These are phyloP conservation scores for Amphipyra berbera DNA, from an alignment of 2,888 invertebrate genomes.

Conservation along the genomic window DNA sequence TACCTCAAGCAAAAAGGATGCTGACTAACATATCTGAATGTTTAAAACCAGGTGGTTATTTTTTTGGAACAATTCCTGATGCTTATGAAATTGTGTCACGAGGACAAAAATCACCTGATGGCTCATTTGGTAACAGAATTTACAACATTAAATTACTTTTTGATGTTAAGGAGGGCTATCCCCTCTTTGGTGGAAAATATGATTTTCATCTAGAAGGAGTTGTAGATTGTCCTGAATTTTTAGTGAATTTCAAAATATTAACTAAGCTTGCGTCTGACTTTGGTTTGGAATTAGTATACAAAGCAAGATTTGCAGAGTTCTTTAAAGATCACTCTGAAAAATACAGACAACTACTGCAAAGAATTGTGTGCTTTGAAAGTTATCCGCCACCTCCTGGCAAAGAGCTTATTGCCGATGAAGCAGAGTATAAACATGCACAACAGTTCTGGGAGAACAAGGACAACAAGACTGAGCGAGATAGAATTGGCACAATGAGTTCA, in stretches of 20 bases:
- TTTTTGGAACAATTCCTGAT: conserved; percentile 99
- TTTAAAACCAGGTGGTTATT: conserved; percentile 96
- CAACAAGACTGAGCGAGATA: conserved; percentile 74
- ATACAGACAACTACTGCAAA: conserved; percentile 90
- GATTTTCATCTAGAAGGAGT: conserved; percentile 98
- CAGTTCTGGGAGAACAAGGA: conserved; percentile 86
- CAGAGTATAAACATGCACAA: conserved; percentile 94
- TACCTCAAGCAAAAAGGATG: conserved; percentile 97
- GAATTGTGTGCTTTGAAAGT: conserved; percentile 95
- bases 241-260: conserved; percentile 97
- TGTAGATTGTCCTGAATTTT: conserved; percentile 99
- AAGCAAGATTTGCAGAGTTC: conserved; percentile 94
- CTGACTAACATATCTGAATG: conserved; percentile 97
- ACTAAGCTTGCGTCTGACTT: conserved; percentile 93
- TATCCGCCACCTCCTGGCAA: conserved; percentile 92
- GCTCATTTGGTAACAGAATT: conserved; percentile 94
- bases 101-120: conserved; percentile 88
- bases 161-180: conserved; percentile 91
- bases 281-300: conserved; percentile 92
- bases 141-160: conserved; percentile 93
- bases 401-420: conserved; percentile 89
- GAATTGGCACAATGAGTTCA: conserved; percentile 95
- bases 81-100: conserved; percentile 96
- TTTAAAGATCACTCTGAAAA: conserved; percentile 90
- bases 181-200: conserved; percentile 98